phyloP scores from a whole-genome alignment of 1,140 invertebrate genomes.

The Dryas iulia region DNA sequence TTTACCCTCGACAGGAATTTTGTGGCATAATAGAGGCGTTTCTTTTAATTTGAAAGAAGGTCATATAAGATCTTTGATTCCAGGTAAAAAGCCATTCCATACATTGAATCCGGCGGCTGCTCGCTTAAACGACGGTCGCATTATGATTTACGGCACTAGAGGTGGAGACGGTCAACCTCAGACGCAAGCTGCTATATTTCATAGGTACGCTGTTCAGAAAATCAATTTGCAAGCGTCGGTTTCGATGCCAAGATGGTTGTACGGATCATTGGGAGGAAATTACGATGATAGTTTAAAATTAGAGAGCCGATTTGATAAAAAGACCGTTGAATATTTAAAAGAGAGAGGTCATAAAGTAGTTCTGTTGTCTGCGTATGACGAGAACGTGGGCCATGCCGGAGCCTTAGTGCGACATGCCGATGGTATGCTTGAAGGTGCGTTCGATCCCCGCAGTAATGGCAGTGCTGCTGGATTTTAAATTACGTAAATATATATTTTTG shows the following conservation, averaged over 20 bases:
- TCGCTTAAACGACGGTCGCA: conserved; percentile 55
- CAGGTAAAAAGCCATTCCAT: conserved; percentile 69
- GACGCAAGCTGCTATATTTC: conserved; percentile 68
- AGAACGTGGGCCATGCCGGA: conserved; percentile 56
- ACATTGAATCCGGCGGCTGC: conserved; percentile 67
- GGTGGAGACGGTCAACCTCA: conserved; percentile 71
- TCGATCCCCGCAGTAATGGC: conserved; percentile 60
- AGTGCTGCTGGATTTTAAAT: conserved; percentile 60
- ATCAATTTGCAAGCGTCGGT: conserved; percentile 52
- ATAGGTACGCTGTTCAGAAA: conserved; percentile 64
- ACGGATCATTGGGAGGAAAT: conserved; percentile 46
- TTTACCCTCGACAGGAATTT: conserved; percentile 62
- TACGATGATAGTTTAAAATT: conserved; percentile 42
- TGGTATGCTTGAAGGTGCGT: conserved; percentile 65
- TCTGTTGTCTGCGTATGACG: conserved; percentile 44
- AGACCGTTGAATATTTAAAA: conserved; percentile 53
- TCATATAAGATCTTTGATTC: conserved; percentile 49
- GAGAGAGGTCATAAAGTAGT: conserved; percentile 52
- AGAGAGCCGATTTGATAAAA: conserved; percentile 54
- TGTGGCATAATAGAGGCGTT: conserved; percentile 68
- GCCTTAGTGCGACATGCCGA: conserved; percentile 56
- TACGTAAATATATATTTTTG: not conserved
- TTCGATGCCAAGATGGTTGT: conserved; percentile 62
- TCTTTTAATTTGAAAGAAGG: conserved; percentile 53
- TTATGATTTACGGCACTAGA: conserved; percentile 64